Evolutionary conservation across 2,113 vertebrate genomes (phyloP).

Genomic region (Pollimyrus isidori): DNA sequence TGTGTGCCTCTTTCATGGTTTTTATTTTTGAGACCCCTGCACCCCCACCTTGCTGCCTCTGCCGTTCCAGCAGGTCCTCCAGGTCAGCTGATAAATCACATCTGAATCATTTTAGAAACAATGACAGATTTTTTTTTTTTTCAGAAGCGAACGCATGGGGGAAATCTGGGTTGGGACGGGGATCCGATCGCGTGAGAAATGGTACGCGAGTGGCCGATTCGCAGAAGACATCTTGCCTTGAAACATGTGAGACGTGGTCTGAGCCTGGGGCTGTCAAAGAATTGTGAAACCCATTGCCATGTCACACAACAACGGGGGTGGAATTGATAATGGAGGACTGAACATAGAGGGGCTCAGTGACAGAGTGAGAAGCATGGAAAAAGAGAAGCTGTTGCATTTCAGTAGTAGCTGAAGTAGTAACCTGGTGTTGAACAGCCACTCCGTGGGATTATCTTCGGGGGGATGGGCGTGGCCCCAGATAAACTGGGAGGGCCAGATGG

Average conservation of each 20-base stretch:
- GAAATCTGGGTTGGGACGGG: background rate
- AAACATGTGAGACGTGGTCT: background rate
- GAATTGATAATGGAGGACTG: background rate
- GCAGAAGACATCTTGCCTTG: background rate
- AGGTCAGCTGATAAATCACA: slow-evolving; percentile 6
- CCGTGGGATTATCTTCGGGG: no score
- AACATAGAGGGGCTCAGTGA: background rate
- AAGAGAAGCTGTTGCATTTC: background rate
- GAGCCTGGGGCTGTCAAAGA: background rate
- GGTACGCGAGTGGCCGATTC: background rate
- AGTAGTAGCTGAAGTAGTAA: background rate
- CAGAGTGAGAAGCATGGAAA: background rate
- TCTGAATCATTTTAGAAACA: slow-evolving; percentile 2
- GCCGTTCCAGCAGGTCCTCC: background rate
- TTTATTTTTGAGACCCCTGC: background rate
- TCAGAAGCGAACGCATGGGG: background rate
- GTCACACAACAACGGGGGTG: background rate
- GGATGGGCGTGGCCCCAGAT: background rate
- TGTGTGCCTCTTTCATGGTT: slow-evolving; percentile 8
- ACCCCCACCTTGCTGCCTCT: background rate
- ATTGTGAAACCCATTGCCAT: background rate
- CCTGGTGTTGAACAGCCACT: background rate
- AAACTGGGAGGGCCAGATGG: background rate
- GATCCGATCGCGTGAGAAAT: background rate
- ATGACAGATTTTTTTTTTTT: slow-evolving; percentile 8